Percentiles rank a stretch among this genome's conserved stretches.
Evolutionary conservation across 2,113 vertebrate genomes (phyloP).

Genomic region (Papio anubis): DNA sequence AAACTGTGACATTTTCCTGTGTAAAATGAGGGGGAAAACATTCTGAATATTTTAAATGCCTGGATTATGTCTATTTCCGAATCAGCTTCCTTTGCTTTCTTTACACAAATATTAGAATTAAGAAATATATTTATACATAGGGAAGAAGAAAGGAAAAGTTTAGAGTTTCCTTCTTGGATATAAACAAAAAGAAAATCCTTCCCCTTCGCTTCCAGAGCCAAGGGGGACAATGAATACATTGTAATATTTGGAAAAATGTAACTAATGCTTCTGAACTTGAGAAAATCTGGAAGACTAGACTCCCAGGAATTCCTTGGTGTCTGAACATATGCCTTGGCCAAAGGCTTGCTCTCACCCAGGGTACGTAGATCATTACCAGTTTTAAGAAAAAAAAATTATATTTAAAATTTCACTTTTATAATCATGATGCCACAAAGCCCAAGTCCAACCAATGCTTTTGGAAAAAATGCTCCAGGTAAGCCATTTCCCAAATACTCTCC

Average conservation of each 20-base stretch:
- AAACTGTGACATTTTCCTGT: neutral
- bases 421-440: neutral
- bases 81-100: slow-evolving; percentile 51
- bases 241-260: neutral
- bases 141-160: slow-evolving; percentile 62
- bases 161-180: slow-evolving; percentile 55
- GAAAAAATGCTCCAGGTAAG: neutral
- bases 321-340: neutral
- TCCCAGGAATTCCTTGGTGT: neutral
- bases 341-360: neutral
- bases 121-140: slow-evolving; percentile 59
- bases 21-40: neutral
- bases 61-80: slow-evolving; percentile 62
- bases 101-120: slow-evolving; percentile 63
- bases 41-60: slow-evolving; percentile 54
- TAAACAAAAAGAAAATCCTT: slow-evolving; percentile 69
- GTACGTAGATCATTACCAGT: neutral
- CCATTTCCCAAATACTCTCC: neutral
- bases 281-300: neutral
- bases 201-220: neutral
- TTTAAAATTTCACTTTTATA: neutral
- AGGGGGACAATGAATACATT: neutral
- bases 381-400: neutral
- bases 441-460: neutral
- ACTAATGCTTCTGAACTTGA: neutral